A percentile compares a stretch with the other conserved stretches of the same genome.
phyloP scores from a whole-genome alignment of 23 tunicate species.

The Phallusia fumigata region DNA sequence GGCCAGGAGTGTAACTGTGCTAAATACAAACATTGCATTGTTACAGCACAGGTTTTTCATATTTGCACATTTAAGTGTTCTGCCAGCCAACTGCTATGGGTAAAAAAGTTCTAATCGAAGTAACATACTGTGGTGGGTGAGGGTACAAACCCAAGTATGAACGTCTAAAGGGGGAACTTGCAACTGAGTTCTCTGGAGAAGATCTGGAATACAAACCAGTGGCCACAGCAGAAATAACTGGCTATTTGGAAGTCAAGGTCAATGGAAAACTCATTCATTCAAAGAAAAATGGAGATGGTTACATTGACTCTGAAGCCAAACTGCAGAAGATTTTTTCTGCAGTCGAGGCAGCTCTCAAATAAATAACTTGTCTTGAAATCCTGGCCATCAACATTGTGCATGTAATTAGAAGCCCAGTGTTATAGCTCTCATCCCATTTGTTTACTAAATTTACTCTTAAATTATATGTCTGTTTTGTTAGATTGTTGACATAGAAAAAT shows the following conservation, averaged over 20 bases:
- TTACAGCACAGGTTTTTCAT: too few species aligned
- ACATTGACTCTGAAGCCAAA: constrained; percentile 63
- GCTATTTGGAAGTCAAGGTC: constrained; percentile 67
- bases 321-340: constrained; percentile 60
- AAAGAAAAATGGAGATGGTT: constrained; percentile 90
- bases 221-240: constrained; percentile 37
- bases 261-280: constrained; percentile 76
- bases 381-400: not conserved
- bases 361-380: not conserved
- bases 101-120: constrained; percentile 35
- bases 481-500: too few species aligned
- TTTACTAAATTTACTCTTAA: too few species aligned
- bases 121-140: constrained; percentile 83
- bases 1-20: too few species aligned
- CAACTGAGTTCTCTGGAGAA: constrained; percentile 31
- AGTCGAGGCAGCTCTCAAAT: constrained; percentile 36
- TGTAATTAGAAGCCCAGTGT: too few species aligned
- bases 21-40: too few species aligned
- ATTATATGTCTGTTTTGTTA: too few species aligned
- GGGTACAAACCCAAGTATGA: constrained; percentile 47
- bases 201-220: not conserved
- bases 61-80: too few species aligned
- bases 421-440: too few species aligned
- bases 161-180: constrained; percentile 19
- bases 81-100: not conserved